Base-by-base conservation (phyloP, 2,797 vertebrate genomes). In the Vireo griseus region DNA sequence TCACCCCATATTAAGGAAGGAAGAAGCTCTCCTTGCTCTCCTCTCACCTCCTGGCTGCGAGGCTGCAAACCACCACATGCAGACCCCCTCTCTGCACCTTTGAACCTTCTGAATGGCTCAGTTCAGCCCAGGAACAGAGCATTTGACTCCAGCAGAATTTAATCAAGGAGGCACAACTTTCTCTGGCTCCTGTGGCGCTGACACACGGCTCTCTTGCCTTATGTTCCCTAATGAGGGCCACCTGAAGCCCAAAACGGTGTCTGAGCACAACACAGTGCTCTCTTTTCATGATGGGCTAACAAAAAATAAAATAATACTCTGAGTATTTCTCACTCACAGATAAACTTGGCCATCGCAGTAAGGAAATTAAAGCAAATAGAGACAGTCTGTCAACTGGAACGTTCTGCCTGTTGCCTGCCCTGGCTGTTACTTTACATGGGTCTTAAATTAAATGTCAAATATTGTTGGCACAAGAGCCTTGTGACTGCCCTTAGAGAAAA, bases 361-460 rank as follows among this genome's bases (percentile, higher is more conserved):
- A 95, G 93, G 91, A 97, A 96, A 96, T 96, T 66, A 89, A 96
- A 87, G 94, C 85, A 91, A 95, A 95, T 20, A 95, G 91, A 93
- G 92, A 85, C 86, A 76, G 85, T 52, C 92, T 91, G 90, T 96
- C 93, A 95, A 37, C 51, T 86, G 83, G 84, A 97, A 95, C 18
- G 0, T 77, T 90, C 90, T n/a, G 76, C 63, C 82, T 88, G 73
- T 74, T 84, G 86, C 94, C 76, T 91, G 88, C 54, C 61, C 68
- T 91, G 84, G 90, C 91, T 95, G 92, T 90, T 96, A 77, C 80
- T 93, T 86, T 90, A 90, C 79, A 54, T 89, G 67, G 82, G 39
- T 78, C 94, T 95, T 88, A 97, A 95, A 97, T 94, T 96, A 96
- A 97, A 97, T 83, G 95, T 95, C 95, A 97, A 95, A 93, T 45